Conservation (phyloP, 2,888 invertebrate genomes). For the Lasioglossum morio region DNA sequence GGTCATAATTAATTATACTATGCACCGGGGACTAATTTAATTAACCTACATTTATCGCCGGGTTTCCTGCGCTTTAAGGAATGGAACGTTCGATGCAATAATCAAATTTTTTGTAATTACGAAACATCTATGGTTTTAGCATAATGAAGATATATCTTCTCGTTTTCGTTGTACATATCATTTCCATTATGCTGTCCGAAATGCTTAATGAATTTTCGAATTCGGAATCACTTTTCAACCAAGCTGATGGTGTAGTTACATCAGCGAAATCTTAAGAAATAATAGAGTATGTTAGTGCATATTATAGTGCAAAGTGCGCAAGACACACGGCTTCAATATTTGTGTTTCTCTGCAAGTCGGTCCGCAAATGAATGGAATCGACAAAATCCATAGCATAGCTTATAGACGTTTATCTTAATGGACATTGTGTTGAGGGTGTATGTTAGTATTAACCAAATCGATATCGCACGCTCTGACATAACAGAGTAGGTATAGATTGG, state of each 20-base stretch:
- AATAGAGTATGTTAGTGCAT: no score
- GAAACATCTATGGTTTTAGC: neutral
- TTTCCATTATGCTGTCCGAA: neutral
- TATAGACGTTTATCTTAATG: neutral
- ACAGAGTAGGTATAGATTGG: neutral
- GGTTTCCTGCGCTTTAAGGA: neutral
- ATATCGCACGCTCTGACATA: neutral
- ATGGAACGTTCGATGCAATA: neutral
- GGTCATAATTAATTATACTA: constrained; percentile 30
- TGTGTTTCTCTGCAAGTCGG: neutral
- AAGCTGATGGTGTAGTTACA: no score
- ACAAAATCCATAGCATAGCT: neutral
- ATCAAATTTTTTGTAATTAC: neutral
- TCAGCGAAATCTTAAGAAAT: no score
- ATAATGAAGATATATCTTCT: no score
- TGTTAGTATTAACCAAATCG: neutral
- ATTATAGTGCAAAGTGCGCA: neutral
- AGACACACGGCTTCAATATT: neutral
- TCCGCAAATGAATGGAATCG: neutral
- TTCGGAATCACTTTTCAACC: no score
- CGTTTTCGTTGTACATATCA: neutral
- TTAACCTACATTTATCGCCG: constrained; percentile 32
- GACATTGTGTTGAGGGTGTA: neutral
- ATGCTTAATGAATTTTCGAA: neutral
- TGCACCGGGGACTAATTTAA: constrained; percentile 17